phyloP scores from a whole-genome alignment of 2,113 vertebrate genomes.

The Phyllostomus hastatus region DNA sequence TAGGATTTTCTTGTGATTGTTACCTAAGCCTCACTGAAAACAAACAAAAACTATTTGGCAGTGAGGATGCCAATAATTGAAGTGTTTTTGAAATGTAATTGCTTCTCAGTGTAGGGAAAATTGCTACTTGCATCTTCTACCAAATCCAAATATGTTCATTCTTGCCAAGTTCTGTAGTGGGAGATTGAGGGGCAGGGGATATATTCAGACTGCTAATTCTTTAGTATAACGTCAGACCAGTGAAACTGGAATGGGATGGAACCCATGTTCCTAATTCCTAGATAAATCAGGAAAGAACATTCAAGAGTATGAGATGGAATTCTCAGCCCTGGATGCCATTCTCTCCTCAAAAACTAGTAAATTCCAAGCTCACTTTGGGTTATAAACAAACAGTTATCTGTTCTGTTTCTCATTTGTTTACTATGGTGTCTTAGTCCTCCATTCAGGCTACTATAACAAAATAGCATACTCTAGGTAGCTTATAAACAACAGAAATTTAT shows the following conservation, averaged over 20 bases:
- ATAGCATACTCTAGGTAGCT: neutral
- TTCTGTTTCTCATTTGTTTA: conserved; percentile 25
- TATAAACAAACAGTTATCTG: neutral
- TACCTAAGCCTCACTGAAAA: conserved; percentile 2
- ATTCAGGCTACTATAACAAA: neutral
- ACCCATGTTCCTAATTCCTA: neutral
- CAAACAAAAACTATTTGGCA: neutral
- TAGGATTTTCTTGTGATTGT: conserved; percentile 19
- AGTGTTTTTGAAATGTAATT: conserved; percentile 3
- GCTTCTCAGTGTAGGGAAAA: neutral
- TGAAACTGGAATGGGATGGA: neutral
- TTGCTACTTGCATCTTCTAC: neutral
- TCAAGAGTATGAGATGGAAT: neutral
- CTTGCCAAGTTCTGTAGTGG: neutral
- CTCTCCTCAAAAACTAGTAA: neutral
- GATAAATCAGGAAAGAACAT: neutral
- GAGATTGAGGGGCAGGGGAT: neutral
- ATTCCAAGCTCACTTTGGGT: conserved; percentile 5
- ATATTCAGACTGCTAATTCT: neutral
- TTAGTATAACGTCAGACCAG: neutral
- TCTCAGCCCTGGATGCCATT: neutral
- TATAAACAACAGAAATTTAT: neutral
- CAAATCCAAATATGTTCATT: neutral
- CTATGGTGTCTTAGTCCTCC: neutral
- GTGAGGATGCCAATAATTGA: neutral